Evolutionary conservation across 2,797 vertebrate genomes (phyloP).

Genomic region (Urocyon cinereoargenteus): DNA sequence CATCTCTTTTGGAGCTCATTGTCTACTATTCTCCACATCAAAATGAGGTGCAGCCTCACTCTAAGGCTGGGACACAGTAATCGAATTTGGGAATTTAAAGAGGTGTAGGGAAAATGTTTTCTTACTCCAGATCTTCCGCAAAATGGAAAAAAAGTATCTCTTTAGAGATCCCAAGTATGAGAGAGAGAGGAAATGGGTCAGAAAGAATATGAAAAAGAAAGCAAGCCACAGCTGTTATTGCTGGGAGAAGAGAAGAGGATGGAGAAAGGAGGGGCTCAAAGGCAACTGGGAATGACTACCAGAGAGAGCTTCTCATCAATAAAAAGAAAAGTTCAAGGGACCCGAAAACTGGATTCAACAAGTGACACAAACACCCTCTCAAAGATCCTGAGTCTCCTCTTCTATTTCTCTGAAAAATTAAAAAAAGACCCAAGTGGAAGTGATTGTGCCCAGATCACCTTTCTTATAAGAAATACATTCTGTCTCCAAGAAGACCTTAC

Average conservation of each 20-base stretch:
- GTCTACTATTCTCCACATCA: background rate
- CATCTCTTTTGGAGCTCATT: background rate
- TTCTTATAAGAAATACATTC: background rate
- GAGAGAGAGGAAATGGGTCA: background rate
- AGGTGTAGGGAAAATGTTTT: slow-evolving; percentile 6
- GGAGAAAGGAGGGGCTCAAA: background rate
- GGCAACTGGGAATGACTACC: background rate
- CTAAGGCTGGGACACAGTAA: background rate
- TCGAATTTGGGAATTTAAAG: background rate
- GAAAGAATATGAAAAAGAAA: background rate
- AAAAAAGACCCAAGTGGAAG: background rate
- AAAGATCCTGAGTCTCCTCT: background rate
- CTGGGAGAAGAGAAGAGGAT: background rate
- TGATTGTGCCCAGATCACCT: background rate
- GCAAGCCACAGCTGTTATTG: background rate
- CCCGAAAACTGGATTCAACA: slow-evolving; percentile 22
- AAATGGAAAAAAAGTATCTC: background rate
- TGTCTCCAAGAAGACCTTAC: slow-evolving; percentile 24
- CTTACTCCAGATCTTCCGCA: slow-evolving; percentile 16
- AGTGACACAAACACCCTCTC: background rate
- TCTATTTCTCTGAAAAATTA: background rate
- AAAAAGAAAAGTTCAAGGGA: slow-evolving; percentile 34
- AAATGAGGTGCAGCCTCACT: background rate
- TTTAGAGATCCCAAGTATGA: background rate
- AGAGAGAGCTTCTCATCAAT: background rate